Conservation (phyloP, 1,140 invertebrate species). For the Aphelenchoides fujianensis region DNA sequence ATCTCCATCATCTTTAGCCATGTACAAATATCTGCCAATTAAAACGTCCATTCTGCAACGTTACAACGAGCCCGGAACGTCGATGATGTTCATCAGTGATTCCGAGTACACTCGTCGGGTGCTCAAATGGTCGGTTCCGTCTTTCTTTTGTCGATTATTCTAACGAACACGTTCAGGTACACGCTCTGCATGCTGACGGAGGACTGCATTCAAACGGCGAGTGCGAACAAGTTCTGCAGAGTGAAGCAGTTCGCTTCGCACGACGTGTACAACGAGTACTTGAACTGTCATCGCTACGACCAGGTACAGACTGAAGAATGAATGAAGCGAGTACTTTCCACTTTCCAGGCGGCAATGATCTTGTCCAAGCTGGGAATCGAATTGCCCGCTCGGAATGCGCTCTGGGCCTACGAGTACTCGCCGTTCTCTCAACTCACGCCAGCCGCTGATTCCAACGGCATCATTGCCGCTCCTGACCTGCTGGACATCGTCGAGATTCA, state of each 20-base stretch:
- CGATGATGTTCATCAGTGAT: neutral
- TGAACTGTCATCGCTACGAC: slow-evolving; percentile 9
- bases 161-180: neutral
- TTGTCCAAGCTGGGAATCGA: neutral
- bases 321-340: no score
- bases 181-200: neutral
- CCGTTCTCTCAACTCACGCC: neutral
- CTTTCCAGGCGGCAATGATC: neutral
- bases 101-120: slow-evolving; percentile 3
- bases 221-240: neutral
- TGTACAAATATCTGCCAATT: neutral
- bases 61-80: neutral
- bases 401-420: neutral
- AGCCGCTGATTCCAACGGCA: neutral
- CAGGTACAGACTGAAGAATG: slow-evolving; percentile 2
- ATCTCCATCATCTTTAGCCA: neutral
- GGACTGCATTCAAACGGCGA: neutral
- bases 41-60: neutral
- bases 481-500: neutral
- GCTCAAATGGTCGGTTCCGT: neutral
- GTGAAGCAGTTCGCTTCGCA: neutral
- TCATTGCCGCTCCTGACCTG: neutral
- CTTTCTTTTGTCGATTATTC: neutral
- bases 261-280: neutral
- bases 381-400: neutral